A percentile compares a stretch with the other conserved stretches of the same genome.
These are phyloP conservation scores for Apotomis turbidana DNA, from an alignment of 2,888 invertebrate species.

Conservation along the genomic window DNA sequence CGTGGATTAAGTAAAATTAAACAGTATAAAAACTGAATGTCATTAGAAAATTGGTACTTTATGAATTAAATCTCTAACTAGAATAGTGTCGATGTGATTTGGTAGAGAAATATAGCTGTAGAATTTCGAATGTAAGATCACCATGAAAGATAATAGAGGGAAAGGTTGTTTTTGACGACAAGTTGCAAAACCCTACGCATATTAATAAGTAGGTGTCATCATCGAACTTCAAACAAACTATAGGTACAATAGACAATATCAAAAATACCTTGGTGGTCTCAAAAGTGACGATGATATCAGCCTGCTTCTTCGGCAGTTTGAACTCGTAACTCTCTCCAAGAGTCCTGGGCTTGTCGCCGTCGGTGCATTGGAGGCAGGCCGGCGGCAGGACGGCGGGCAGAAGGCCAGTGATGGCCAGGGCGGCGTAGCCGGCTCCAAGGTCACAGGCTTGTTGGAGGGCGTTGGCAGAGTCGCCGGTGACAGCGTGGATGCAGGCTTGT, in stretches of 20 bases:
- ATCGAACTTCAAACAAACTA: no score
- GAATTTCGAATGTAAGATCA: no score
- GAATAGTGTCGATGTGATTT: no score
- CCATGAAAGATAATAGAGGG: no score
- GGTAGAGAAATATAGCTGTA: no score
- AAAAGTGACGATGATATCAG: conserved; percentile 91
- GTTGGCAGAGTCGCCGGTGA: conserved; percentile 61
- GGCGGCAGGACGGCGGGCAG: conserved; percentile 86
- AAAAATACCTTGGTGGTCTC: conserved; percentile 81
- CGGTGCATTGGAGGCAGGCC: conserved; percentile 85
- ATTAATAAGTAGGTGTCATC: no score
- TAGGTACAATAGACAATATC: background rate
- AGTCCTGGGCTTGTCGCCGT: conserved; percentile 67
- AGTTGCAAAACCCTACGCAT: no score
- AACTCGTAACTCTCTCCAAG: conserved; percentile 86
- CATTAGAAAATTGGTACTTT: no score
- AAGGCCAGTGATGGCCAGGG: conserved; percentile 84
- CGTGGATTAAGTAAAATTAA: no score
- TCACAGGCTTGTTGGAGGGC: conserved; percentile 85
- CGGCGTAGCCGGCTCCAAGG: conserved; percentile 87
- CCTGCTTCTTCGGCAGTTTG: conserved; percentile 88
- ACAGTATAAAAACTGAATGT: no score
- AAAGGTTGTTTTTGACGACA: no score
- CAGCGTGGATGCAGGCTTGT: conserved; percentile 90
- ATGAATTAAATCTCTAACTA: no score